Evolutionary conservation across 2,113 vertebrate species (phyloP).

Genomic region (Typhlomys cinereus): DNA sequence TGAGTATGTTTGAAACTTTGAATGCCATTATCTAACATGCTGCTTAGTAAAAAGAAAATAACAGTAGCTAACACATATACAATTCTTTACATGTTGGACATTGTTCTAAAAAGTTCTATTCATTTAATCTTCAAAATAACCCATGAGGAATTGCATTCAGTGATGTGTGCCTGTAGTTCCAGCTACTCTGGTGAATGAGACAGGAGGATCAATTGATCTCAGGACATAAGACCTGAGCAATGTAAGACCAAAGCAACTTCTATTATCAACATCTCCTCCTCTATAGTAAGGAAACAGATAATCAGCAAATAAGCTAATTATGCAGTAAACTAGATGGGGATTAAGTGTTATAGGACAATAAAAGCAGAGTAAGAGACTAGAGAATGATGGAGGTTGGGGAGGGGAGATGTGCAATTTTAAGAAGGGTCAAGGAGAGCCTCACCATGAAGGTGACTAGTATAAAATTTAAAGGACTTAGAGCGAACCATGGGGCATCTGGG

Average conservation of each 20-base stretch:
- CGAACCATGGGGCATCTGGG: background rate
- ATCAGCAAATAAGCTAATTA: constrained; percentile 8
- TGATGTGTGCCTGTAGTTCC: background rate
- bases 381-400: background rate
- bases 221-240: background rate
- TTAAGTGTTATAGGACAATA: background rate
- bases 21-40: background rate
- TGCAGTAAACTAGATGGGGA: background rate
- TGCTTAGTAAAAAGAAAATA: constrained; percentile 20
- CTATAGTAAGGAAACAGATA: constrained; percentile 34
- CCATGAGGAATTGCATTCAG: background rate
- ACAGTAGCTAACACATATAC: background rate
- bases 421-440: background rate
- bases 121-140: constrained; percentile 13
- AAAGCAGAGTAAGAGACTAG: background rate
- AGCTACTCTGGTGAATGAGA: background rate
- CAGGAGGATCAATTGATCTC: background rate
- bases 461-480: background rate
- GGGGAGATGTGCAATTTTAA: background rate
- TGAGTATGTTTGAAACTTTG: no score
- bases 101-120: constrained; percentile 12
- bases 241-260: background rate
- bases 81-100: background rate
- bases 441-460: background rate
- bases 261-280: background rate